Conservation (phyloP, 2,113 vertebrate species). For the Pterophyllum scalare region DNA sequence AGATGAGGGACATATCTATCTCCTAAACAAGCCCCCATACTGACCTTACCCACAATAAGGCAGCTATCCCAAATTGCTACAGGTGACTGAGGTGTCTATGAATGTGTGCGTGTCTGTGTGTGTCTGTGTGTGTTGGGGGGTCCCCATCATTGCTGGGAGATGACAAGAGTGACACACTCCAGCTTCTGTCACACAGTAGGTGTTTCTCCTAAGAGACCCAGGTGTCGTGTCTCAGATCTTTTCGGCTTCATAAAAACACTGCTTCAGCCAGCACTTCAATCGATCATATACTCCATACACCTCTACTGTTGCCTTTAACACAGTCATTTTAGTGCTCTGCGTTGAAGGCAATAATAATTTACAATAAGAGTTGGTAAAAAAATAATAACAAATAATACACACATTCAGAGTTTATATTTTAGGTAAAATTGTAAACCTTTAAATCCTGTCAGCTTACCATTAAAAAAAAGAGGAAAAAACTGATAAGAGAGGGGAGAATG, state of each 20-base stretch:
- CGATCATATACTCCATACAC: slow-evolving; percentile 55
- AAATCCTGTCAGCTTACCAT: neutral
- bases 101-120: slow-evolving; percentile 21
- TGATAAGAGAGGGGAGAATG: neutral
- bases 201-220: slow-evolving; percentile 72
- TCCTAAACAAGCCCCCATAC: slow-evolving; percentile 43
- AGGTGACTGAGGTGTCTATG: slow-evolving; percentile 49
- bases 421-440: neutral
- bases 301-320: slow-evolving; percentile 35
- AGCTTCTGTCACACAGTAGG: slow-evolving; percentile 67
- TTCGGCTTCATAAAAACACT: slow-evolving; percentile 71
- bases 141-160: slow-evolving; percentile 52
- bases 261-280: slow-evolving; percentile 60
- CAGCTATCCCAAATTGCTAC: slow-evolving; percentile 54
- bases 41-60: slow-evolving; percentile 43
- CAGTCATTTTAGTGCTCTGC: slow-evolving; percentile 11
- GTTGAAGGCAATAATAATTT: slow-evolving; percentile 37
- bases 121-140: slow-evolving; percentile 10
- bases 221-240: slow-evolving; percentile 68
- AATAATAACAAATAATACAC: neutral
- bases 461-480: neutral
- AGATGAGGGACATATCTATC: slow-evolving; percentile 59
- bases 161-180: slow-evolving; percentile 70
- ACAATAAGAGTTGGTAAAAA: neutral
- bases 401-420: slow-evolving; percentile 17